Evolutionary conservation across 2,888 invertebrate genomes (phyloP), one percentile per base, ranked within the genome.

Genomic region (Chromoteleia sp.): DNA sequence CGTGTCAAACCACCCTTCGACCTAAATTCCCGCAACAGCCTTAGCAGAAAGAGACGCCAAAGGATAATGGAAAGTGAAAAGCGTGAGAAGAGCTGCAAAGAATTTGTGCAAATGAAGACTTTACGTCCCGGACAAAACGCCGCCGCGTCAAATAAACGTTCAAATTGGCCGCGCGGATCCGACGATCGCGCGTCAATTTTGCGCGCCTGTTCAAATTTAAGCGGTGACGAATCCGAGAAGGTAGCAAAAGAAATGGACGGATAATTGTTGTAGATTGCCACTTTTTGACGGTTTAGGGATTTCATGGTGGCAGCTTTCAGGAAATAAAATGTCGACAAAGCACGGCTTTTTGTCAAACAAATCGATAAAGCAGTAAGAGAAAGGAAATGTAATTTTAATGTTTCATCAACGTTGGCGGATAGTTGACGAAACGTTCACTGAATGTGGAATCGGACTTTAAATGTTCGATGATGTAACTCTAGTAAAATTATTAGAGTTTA

Each of bases 1-100:
- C 79, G 78, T 68, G 82, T 78, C 79, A 79, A 79, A 75, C 82
- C 74, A 78, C 78, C 82, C 82, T 78, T 54, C 78, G 78, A 82
- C 82, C 82, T 45, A 71, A 82, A 82, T 78, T 75, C 71, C 70
- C 75, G 67, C 74, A 78, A 67, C 74, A 58, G 67, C 67, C 67
- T 39, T 58, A 17, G 61, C 50, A 52, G 50, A 65, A 71, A 19
- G 71, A 71, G 65, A 63, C 50, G 78, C 19, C 71, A 71, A 71
- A 58, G 71, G 71, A 78, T 78, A 70, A 80, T 80, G 73, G 67
- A 79, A 73, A 73, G 67, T 59, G 73, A 73, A 79, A 73, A 73
- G 58, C 73, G 54, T 52, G 73, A 61, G 74, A 74, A 50, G 36
- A 25, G 68, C 17, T 43, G 30, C 15, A 68, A 70, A 70, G 68